Conservation (phyloP, 1,140 invertebrate genomes). For the Lerema accius region DNA sequence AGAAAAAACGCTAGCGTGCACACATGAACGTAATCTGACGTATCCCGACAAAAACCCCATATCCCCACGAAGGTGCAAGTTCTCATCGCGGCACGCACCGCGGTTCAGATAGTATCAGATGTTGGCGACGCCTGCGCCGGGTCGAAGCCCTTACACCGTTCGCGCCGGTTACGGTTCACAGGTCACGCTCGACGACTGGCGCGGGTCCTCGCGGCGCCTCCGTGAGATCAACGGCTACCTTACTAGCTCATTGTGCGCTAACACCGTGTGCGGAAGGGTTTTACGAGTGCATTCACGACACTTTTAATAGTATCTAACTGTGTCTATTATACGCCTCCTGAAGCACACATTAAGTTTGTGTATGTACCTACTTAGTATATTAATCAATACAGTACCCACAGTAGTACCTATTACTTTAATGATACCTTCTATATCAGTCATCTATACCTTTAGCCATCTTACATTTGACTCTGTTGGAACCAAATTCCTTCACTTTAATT, state of each 20-base stretch:
- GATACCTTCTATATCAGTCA: too few relatives aligned
- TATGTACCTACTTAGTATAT: too few relatives aligned
- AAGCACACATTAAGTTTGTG: too few relatives aligned
- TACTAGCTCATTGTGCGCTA: too few relatives aligned
- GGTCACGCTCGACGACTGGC: neutral
- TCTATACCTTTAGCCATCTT: too few relatives aligned
- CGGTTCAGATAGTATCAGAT: slow-evolving; percentile 18
- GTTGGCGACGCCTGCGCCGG: slow-evolving; percentile 1
- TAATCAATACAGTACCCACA: too few relatives aligned
- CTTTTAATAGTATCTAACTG: slow-evolving; percentile 5
- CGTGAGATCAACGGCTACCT: too few relatives aligned
- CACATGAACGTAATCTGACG: slow-evolving; percentile 13
- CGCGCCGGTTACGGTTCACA: slow-evolving; percentile 10
- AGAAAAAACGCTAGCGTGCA: too few relatives aligned
- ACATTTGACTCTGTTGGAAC: too few relatives aligned
- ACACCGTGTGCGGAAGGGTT: slow-evolving; percentile 1
- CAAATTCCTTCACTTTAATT: too few relatives aligned
- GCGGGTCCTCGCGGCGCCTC: too few relatives aligned
- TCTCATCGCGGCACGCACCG: slow-evolving; percentile 11
- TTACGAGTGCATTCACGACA: slow-evolving; percentile 4
- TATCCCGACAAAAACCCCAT: slow-evolving; percentile 8
- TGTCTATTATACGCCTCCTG: neutral
- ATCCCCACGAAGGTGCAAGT: slow-evolving; percentile 4
- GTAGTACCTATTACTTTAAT: too few relatives aligned
- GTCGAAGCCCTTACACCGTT: slow-evolving; percentile 14